Evolutionary conservation across 2,113 vertebrate genomes (phyloP).

Genomic region (Motacilla alba): DNA sequence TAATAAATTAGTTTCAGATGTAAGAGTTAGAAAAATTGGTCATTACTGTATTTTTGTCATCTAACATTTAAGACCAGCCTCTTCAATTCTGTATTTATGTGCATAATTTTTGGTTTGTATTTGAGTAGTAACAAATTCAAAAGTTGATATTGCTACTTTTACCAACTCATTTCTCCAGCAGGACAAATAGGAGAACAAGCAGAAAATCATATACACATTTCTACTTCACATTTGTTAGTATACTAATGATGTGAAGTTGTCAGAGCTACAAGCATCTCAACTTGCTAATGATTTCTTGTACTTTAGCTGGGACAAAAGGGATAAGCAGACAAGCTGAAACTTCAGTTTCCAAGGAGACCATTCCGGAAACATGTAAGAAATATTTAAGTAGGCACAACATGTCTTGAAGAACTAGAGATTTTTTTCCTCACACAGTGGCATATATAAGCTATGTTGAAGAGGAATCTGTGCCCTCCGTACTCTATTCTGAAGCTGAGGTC

Average conservation of each 20-base stretch:
- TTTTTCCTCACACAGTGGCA: neutral
- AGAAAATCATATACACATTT: constrained; percentile 39
- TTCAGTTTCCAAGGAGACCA: constrained; percentile 59
- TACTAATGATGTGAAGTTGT: constrained; percentile 25
- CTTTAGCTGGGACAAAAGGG: neutral
- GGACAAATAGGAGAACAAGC: constrained; percentile 7
- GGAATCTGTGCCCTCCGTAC: neutral
- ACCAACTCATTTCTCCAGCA: neutral
- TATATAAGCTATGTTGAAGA: neutral
- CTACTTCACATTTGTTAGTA: neutral
- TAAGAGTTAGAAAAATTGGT: neutral
- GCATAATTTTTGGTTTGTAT: neutral
- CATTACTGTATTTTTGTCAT: neutral
- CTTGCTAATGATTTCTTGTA: constrained; percentile 31
- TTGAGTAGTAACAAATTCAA: neutral
- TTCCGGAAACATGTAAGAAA: constrained; percentile 13
- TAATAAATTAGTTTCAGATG: neutral
- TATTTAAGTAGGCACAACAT: neutral
- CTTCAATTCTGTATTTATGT: neutral
- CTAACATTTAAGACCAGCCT: neutral
- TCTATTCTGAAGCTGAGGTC: neutral
- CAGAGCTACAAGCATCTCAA: constrained; percentile 3
- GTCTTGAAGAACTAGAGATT: neutral
- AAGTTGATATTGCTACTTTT: neutral
- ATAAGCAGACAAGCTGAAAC: constrained; percentile 28